Conservation (phyloP, 2,888 invertebrate species). For the Heteropelma amictum region DNA sequence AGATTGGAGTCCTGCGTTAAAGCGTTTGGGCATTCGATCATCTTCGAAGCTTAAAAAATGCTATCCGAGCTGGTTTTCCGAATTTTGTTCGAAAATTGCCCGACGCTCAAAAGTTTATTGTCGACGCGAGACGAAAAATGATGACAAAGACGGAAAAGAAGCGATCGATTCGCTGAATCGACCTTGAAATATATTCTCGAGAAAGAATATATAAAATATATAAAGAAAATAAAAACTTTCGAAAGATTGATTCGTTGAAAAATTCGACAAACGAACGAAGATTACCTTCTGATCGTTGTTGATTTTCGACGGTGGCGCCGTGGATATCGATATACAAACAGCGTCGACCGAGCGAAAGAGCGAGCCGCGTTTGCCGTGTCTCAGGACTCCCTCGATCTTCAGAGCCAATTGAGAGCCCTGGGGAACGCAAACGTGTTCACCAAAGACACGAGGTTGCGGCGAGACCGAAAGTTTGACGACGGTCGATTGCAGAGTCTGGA, state of each 20-base stretch:
- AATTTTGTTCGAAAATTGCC: not conserved
- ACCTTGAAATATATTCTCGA: too few relatives aligned
- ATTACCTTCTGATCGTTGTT: conserved; percentile 79
- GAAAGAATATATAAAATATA: too few relatives aligned
- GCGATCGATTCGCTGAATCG: too few relatives aligned
- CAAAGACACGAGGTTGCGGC: conserved; percentile 87
- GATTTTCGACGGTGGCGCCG: conserved; percentile 77
- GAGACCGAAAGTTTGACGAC: conserved; percentile 89
- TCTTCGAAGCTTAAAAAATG: too few relatives aligned
- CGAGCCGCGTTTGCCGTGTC: conserved; percentile 84
- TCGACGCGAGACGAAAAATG: too few relatives aligned
- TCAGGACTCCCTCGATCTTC: conserved; percentile 95
- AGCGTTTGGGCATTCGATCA: too few relatives aligned
- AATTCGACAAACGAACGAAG: conserved; percentile 37
- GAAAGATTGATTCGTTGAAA: not conserved
- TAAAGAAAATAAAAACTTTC: too few relatives aligned
- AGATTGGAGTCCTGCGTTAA: conserved; percentile 79
- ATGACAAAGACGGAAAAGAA: too few relatives aligned
- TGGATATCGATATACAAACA: conserved; percentile 85
- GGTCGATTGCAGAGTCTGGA: conserved; percentile 91
- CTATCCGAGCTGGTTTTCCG: not conserved
- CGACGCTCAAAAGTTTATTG: too few relatives aligned
- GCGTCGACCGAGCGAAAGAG: conserved; percentile 85
- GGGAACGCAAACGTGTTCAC: conserved; percentile 91
- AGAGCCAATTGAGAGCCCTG: conserved; percentile 92